phyloP scores from a whole-genome alignment of 2,888 invertebrate genomes.

The Panzeria rudis region DNA sequence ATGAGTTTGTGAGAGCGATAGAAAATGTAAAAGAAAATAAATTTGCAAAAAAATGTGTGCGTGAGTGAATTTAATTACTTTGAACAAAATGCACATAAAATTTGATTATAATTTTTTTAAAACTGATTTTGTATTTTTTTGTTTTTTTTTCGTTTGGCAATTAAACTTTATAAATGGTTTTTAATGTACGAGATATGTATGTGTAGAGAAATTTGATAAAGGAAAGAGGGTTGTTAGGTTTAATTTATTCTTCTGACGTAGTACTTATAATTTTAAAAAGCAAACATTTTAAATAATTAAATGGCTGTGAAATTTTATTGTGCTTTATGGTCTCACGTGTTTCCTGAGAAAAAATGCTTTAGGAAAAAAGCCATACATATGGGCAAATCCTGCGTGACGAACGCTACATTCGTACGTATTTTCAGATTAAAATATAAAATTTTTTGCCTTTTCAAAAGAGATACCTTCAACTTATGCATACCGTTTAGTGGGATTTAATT shows the following conservation, averaged over 20 bases:
- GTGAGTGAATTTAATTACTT: conserved; percentile 60
- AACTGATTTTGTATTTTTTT: background rate
- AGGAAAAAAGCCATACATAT: no score
- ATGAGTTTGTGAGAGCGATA: background rate
- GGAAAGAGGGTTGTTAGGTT: background rate
- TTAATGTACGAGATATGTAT: background rate
- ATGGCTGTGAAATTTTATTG: no score
- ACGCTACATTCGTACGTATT: no score
- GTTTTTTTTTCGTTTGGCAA: background rate
- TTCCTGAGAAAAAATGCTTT: no score
- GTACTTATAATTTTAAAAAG: background rate
- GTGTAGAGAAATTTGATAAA: no score
- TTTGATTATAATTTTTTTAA: conserved; percentile 36
- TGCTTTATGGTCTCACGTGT: no score
- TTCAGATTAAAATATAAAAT: no score
- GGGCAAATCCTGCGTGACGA: no score
- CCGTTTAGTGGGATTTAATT: no score
- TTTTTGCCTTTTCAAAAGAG: no score
- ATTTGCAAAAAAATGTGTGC: conserved; percentile 35
- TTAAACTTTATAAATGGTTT: conserved; percentile 27
- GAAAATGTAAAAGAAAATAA: background rate
- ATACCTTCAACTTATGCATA: no score
- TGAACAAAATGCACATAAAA: conserved; percentile 44
- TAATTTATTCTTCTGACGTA: background rate
- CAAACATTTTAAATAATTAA: no score